phyloP scores from a whole-genome alignment of 64 coral and sea anemone genomes.

The Pocillopora verrucosa region DNA sequence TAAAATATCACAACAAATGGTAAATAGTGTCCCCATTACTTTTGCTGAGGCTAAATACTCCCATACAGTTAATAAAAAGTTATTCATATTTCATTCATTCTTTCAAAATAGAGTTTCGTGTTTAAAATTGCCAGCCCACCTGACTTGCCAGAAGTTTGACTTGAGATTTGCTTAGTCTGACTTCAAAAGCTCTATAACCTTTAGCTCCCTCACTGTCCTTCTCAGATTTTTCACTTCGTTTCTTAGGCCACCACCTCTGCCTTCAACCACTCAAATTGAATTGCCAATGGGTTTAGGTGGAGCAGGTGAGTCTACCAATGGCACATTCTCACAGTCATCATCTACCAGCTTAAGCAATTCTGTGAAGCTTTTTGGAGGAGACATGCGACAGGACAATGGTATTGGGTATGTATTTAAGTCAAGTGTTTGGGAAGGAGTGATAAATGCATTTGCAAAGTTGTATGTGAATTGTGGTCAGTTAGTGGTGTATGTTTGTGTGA shows the following conservation, averaged over 20 bases:
- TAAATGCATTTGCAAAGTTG: neutral
- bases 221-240: constrained; percentile 11
- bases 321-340: neutral
- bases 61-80: too few species aligned
- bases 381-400: constrained; percentile 1
- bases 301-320: neutral
- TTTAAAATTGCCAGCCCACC: neutral
- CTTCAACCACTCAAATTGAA: constrained; percentile 34
- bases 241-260: constrained; percentile 26
- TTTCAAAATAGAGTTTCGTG: constrained; percentile 5
- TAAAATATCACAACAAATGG: neutral
- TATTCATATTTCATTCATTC: too few species aligned
- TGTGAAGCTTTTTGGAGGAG: neutral
- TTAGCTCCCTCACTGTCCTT: constrained; percentile 8
- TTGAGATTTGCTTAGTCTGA: neutral
- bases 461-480: constrained; percentile 4
- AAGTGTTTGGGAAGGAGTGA: neutral
- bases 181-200: neutral
- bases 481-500: constrained; percentile 9
- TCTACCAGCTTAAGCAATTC: neutral
- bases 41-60: too few species aligned
- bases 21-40: neutral
- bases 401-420: neutral
- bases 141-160: neutral
- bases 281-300: neutral